Evolutionary conservation across 37 sponge, comb jelly and placozoan species (phyloP), one percentile per base, ranked within the genome.

Genomic region (Haliclona indistincta): DNA sequence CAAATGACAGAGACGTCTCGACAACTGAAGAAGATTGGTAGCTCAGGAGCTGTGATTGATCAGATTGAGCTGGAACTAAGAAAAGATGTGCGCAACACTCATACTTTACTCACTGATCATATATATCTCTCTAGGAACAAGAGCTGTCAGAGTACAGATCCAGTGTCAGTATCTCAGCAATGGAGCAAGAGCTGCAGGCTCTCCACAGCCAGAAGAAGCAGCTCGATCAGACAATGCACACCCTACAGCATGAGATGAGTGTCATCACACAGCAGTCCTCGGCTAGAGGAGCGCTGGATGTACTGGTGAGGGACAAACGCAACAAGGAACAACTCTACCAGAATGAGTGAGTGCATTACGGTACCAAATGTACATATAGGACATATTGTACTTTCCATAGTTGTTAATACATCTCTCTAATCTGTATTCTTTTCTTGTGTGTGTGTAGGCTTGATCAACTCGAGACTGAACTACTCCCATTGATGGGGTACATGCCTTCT

Each of bases 251-350:
- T 29, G 93, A 93, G 68, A 67, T 88, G 61, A 43, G 54, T 25
- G 41, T 30, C n/a, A 66, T 88, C 15, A 88, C 75, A 26, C 80
- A 74, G 76, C 93, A 88, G 70, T 85, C 89, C 0, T 30, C 54
- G 2, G 77, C 68, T 22, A 68, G 93, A 54, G 93, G 93, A 5
- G 93, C 86, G 2, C 69, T 93, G 25, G 90, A 93, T 0, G 76
- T 67, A 2, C 62, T 88, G n/a, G 62, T 64, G 56, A 93, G 71
- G 40, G 75, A 88, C 37, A 88, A 76, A 63, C 64, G 73, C 23
- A 55, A 13, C 49, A 83, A 83, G 41, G 89, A 88, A 28, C 80
- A 84, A 43, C 43, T 51, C 33, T 79, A 79, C 41, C 86, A 86
- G 73, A 78, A 61, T 13, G 71, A 76, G 84, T 85, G 45, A 75